phyloP scores from a whole-genome alignment of 2,797 vertebrate genomes.

The Sciaenops ocellatus region DNA sequence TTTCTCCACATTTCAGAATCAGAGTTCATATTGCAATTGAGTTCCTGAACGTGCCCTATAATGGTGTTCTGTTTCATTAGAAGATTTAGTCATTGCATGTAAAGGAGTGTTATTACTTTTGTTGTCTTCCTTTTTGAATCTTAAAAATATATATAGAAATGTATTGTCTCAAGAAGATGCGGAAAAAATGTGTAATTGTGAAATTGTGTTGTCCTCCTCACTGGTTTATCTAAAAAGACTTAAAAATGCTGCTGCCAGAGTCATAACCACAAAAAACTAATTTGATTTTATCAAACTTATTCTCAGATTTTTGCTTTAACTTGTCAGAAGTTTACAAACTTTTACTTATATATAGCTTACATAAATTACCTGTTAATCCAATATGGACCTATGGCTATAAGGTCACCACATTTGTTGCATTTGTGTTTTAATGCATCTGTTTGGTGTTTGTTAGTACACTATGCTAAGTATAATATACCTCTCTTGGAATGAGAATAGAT shows the following conservation, averaged over 20 bases:
- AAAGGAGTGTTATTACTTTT: neutral
- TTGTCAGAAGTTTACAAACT: neutral
- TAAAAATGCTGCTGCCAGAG: neutral
- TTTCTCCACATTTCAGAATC: slow-evolving; percentile 25
- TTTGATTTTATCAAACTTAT: neutral
- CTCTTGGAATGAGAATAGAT: neutral
- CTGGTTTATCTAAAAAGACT: neutral
- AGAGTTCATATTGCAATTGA: neutral
- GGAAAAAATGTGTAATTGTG: neutral
- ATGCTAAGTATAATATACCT: neutral
- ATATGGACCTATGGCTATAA: neutral
- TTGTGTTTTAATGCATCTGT: neutral
- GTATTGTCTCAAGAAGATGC: neutral
- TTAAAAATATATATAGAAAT: neutral
- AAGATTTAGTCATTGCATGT: slow-evolving; percentile 5
- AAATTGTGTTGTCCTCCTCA: neutral
- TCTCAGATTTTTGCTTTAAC: too few relatives aligned
- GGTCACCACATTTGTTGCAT: neutral
- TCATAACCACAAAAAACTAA: neutral
- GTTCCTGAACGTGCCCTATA: neutral
- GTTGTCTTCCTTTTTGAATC: neutral
- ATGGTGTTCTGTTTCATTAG: slow-evolving; percentile 7
- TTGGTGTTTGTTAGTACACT: neutral
- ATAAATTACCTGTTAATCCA: neutral
- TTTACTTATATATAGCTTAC: neutral